Base-by-base conservation (phyloP, 2,888 invertebrate genomes). In the Polietes domitor region DNA sequence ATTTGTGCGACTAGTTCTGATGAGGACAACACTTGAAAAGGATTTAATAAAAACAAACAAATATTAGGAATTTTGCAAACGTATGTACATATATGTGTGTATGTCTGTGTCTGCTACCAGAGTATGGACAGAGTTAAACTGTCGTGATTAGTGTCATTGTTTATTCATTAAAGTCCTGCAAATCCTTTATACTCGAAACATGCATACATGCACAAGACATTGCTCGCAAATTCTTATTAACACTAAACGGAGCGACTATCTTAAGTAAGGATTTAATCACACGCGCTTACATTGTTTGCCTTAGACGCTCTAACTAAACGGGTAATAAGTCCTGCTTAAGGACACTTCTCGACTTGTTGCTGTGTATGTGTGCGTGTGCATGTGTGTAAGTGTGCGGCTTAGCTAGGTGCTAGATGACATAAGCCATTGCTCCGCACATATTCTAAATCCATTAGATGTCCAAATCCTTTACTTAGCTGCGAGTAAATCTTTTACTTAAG, bases 401-500 rank as follows among this genome's bases (percentile, higher is more conserved):
- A 68, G 19, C n/a, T 63, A 63, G 28, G n/a, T 63, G 63, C 17
- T 63, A 32, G 32, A 19, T 41, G 41, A 43, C 41, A 28, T 19
- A 68, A 68, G 37, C 19, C 41, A n/a, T 0, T 37, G 6, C 24
- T 21, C 21, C 5, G 68, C 41, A 37, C 19, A 24, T 74, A 74
- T 21, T 75, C 74, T 77, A 74, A 81, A 74, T 74, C 74, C 53
- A 0, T 74, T 37, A 19, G 55, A 65, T 76, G 15, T 15, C 43
- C 17, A 70, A 83, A 82, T 76, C 82, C 72, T 79, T 82, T 79
- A 58, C 75, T 82, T 79, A 72, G 74, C 63, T 32, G 24, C 19
- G 12, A 17, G 74, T 68, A 75, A 80, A 76, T 83, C 80, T 73
- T 83, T 80, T 80, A 70, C 50, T 83, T n/a, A n/a, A n/a, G n/a